phyloP scores from a whole-genome alignment of 2,113 vertebrate genomes.

The Corydoras sp. region DNA sequence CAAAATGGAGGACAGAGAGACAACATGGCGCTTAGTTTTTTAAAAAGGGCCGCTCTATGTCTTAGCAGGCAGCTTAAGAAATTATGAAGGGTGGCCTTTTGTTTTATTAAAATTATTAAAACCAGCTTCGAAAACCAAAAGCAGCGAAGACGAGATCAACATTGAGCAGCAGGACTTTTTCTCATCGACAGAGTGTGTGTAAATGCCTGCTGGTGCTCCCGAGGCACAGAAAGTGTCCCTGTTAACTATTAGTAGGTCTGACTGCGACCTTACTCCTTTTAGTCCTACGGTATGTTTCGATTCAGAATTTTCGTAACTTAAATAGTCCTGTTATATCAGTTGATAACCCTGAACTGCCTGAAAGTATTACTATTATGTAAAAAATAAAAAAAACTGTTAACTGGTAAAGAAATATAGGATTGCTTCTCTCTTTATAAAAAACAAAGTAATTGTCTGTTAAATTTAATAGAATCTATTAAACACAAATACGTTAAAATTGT shows the following conservation, averaged over 20 bases:
- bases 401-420: too few species aligned
- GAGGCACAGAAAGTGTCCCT: constrained; percentile 10
- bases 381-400: too few species aligned
- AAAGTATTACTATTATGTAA: too few species aligned
- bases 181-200: constrained; percentile 2
- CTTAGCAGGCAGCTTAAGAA: not conserved
- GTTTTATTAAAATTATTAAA: not conserved
- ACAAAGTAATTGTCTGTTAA: too few species aligned
- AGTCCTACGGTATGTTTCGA: not conserved
- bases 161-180: constrained; percentile 1
- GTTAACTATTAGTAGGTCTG: constrained; percentile 28
- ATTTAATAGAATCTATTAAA: too few species aligned
- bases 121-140: not conserved
- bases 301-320: not conserved
- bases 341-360: not conserved
- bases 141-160: not conserved
- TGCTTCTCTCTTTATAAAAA: too few species aligned
- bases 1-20: too few species aligned
- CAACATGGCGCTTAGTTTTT: not conserved
- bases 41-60: not conserved
- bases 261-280: not conserved
- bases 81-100: not conserved
- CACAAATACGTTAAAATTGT: too few species aligned
- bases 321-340: not conserved
- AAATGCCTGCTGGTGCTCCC: constrained; percentile 14